Conservation (phyloP, 2,888 invertebrate genomes). For the Alcis repandata region DNA sequence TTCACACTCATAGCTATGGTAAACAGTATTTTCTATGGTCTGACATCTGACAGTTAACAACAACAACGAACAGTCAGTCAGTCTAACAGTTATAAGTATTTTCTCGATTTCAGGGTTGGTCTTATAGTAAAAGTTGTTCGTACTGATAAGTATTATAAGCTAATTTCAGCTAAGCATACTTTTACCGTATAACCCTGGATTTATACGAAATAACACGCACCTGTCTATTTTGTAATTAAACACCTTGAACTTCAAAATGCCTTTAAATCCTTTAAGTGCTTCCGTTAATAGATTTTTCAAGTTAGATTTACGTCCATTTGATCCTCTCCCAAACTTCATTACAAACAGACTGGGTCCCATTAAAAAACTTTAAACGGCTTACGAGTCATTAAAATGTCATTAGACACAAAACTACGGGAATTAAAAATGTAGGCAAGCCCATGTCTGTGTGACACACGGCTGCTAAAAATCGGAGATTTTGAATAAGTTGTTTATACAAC, state of each 20-base stretch:
- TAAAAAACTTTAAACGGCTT: constrained; percentile 52
- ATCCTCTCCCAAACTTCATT: constrained; percentile 45
- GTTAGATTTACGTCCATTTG: constrained; percentile 52
- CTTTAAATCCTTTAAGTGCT: constrained; percentile 16
- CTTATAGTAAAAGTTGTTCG: no score
- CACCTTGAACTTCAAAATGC: constrained; percentile 18
- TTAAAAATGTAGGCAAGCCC: constrained; percentile 27
- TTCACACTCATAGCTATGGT: no score
- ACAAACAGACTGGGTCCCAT: constrained; percentile 43
- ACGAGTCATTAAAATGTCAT: constrained; percentile 64
- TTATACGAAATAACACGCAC: not conserved
- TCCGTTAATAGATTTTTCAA: constrained; percentile 14
- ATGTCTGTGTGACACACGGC: constrained; percentile 13
- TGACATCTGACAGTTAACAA: no score
- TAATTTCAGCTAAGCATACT: no score
- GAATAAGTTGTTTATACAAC: not conserved
- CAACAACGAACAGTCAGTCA: no score
- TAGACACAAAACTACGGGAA: constrained; percentile 49
- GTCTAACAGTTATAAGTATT: no score
- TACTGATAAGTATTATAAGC: no score
- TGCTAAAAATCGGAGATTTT: not conserved
- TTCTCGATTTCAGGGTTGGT: no score
- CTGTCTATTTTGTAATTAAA: constrained; percentile 5
- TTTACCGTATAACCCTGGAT: no score
- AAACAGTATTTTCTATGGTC: no score